These are phyloP conservation scores for Yponomeuta malinellus DNA, from an alignment of 2,888 invertebrate species.

Conservation along the genomic window DNA sequence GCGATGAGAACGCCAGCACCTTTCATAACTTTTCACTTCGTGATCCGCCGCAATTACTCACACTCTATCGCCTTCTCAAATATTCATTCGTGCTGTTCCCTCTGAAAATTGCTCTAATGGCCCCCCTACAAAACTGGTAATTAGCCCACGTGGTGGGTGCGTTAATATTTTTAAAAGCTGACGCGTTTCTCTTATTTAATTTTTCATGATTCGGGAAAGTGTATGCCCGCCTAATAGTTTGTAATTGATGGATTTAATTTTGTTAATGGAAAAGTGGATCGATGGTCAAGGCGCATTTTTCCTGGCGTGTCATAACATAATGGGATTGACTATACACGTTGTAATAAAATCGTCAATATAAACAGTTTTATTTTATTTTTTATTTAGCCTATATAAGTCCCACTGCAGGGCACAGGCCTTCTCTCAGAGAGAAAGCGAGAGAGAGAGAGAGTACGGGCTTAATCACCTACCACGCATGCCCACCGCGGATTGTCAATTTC, in stretches of 20 bases:
- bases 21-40: slow-evolving; percentile 76
- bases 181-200: slow-evolving; percentile 23
- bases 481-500: too few species aligned
- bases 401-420: too few species aligned
- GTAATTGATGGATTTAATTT: slow-evolving; percentile 41
- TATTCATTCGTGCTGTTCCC: slow-evolving; percentile 72
- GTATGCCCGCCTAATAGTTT: slow-evolving; percentile 25
- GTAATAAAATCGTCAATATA: too few species aligned
- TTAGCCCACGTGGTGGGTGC: slow-evolving; percentile 49
- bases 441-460: too few species aligned
- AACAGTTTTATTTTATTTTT: too few species aligned
- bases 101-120: slow-evolving; percentile 71
- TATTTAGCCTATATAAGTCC: too few species aligned
- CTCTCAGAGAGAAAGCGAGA: too few species aligned
- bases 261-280: slow-evolving; percentile 30
- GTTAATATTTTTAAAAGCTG: slow-evolving; percentile 44
- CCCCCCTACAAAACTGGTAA: slow-evolving; percentile 63
- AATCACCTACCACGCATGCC: too few species aligned
- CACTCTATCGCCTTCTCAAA: slow-evolving; percentile 73
- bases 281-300: neutral
- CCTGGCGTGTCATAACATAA: neutral
- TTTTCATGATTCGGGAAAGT: slow-evolving; percentile 32
- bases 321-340: neutral
- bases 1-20: slow-evolving; percentile 68
- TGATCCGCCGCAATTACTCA: slow-evolving; percentile 73